phyloP scores from a whole-genome alignment of 92 coral and sea anemone species.

The Parazoanthus swiftii region DNA sequence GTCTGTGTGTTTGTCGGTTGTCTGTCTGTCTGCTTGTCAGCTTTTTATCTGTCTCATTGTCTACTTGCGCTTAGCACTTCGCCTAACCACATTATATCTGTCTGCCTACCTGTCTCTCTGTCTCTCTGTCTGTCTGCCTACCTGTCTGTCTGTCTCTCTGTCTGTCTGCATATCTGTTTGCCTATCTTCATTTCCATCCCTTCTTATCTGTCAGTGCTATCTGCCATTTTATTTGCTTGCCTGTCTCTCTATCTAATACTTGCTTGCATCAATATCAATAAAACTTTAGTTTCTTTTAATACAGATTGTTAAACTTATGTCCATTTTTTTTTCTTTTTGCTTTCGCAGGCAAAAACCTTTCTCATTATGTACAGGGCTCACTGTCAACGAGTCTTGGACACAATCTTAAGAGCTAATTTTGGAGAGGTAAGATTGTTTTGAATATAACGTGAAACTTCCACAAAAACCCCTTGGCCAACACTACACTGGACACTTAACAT shows the following conservation, averaged over 20 bases:
- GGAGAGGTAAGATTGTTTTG: constrained; percentile 76
- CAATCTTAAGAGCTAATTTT: constrained; percentile 94
- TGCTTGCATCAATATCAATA: not conserved
- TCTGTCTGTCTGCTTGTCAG: not conserved
- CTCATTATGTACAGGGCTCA: constrained; percentile 99
- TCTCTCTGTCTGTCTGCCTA: not conserved
- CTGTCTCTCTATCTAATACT: not conserved
- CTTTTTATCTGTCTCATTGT: not conserved
- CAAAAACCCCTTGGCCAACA: not conserved
- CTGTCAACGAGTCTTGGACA: constrained; percentile 94
- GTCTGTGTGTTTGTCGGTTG: not conserved
- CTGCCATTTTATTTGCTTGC: not conserved
- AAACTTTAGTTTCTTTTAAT: no score
- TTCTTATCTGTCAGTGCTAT: not conserved
- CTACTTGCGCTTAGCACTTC: not conserved
- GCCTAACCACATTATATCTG: not conserved
- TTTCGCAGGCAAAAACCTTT: constrained; percentile 88
- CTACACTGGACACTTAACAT: not conserved
- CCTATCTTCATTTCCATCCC: not conserved
- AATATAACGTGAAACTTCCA: not conserved
- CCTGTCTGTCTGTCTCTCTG: not conserved
- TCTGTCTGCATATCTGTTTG: not conserved
- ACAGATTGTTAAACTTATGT: no score
- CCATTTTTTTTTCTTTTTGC: not conserved
- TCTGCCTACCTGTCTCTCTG: not conserved